phyloP scores from a whole-genome alignment of 2,113 vertebrate genomes.

The Prochilodus magdalenae region DNA sequence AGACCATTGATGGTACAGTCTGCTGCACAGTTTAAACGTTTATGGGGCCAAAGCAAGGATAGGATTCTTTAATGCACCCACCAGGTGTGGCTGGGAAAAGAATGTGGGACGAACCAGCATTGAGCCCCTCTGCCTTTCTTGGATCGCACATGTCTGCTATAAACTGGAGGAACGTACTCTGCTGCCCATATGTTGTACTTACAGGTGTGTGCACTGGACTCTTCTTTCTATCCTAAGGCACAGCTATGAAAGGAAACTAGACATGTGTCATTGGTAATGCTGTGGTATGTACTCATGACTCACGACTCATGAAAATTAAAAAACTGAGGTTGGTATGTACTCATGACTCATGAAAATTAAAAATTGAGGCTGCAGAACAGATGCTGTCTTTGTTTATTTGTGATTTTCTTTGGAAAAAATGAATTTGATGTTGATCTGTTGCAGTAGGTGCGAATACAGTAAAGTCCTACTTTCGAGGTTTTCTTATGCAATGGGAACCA shows the following conservation, averaged over 20 bases:
- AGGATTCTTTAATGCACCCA: not conserved
- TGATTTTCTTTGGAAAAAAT: no score
- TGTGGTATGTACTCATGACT: no score
- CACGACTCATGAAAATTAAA: no score
- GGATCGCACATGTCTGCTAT: not conserved
- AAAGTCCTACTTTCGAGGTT: no score
- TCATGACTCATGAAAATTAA: no score
- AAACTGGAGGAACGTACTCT: not conserved
- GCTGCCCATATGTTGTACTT: conserved; percentile 13
- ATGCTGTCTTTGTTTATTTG: no score
- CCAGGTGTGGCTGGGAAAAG: conserved; percentile 31
- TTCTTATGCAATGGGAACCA: no score
- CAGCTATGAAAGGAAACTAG: not conserved
- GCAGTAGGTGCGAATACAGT: no score
- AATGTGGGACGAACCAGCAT: conserved; percentile 7
- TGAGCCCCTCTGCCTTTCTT: not conserved
- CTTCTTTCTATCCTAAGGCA: not conserved
- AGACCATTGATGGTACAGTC: not conserved
- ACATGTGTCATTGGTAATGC: no score
- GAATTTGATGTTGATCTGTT: no score
- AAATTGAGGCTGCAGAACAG: no score
- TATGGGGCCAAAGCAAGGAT: not conserved
- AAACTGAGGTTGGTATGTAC: no score
- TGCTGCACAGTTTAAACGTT: not conserved
- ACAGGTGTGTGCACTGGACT: not conserved